Base-by-base conservation (phyloP, 1,140 invertebrate genomes). In the Hetaerina americana region DNA sequence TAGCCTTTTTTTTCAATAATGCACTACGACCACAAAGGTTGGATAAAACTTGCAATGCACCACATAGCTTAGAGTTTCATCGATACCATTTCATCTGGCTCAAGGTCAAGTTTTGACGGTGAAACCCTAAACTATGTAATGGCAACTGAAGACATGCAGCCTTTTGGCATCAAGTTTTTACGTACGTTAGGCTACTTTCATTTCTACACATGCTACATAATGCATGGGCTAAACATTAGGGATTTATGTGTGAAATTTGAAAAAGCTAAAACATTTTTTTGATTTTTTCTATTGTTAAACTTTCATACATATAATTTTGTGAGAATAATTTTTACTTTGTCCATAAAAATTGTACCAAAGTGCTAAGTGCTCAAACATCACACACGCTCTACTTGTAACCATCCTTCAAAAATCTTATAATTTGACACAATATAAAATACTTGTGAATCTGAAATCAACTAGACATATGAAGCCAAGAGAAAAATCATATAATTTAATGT, bases 291-390 rank as follows among this genome's bases (percentile, higher is more conserved):
- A 57, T 57, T 57, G 40, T 57, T 57, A 57, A 57, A 57, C 40
- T 57, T 57, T 57, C 40, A 57, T 57, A 57, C 40, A 57, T 57
- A 57, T 57, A 57, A 57, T 57, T 57, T 57, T 57, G 40, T 57
- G 40, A 57, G 40, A 57, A 57, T 57, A 57, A 57, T 57, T 57
- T 57, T 57, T 57, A 57, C 40, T 57, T 57, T 57, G 10, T 57
- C 40, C 40, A 57, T 57, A 57, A 57, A 57, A 57, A 57, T 57
- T 57, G 40, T 57, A 57, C 40, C 40, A 57, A 57, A 57, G 40
- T 57, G 40, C 40, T 57, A 57, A 57, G 40, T 57, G 40, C 40
- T 57, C 40, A 57, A 57, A 57, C 40, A 57, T 57, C 40, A 57
- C 40, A 57, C 22, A 57, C 22, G 40, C 40, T 57, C 15, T 57